Evolutionary conservation across 2,113 vertebrate species (phyloP).

Genomic region (Nothoprocta pentlandii): DNA sequence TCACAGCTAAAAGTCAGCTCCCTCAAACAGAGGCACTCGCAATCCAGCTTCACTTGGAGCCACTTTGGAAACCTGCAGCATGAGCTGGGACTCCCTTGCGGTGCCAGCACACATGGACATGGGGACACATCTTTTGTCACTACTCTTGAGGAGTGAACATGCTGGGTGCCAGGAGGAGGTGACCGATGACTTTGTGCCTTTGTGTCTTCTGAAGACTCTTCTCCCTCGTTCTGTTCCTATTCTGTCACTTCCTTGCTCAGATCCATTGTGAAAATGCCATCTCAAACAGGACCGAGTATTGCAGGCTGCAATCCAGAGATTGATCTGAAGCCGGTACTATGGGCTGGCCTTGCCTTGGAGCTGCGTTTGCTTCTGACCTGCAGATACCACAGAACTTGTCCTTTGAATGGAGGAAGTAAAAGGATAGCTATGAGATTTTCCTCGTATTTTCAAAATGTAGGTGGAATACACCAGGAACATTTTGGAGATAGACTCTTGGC

Average conservation of each 20-base stretch:
- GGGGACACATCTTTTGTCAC: neutral
- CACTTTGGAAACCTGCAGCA: neutral
- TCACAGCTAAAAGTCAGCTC: neutral
- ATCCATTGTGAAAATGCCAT: neutral
- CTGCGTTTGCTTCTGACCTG: neutral
- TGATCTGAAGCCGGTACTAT: neutral
- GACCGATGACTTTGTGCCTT: neutral
- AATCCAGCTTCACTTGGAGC: conserved; percentile 29
- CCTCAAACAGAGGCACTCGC: neutral
- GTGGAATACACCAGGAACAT: neutral
- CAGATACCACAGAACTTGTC: neutral
- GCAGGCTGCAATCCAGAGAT: neutral
- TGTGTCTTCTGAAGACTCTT: neutral
- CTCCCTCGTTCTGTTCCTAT: neutral
- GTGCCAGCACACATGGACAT: neutral
- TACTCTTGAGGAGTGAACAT: too few relatives aligned
- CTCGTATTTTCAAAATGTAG: neutral
- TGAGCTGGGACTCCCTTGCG: accelerated
- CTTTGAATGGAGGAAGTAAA: conserved; percentile 39
- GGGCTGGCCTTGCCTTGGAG: neutral
- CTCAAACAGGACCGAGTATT: neutral
- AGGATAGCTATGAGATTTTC: conserved; percentile 27
- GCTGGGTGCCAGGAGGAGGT: neutral
- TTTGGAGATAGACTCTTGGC: neutral
- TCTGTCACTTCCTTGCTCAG: neutral